phyloP scores from a whole-genome alignment of 2,797 vertebrate species.

The Sebastes iracundus region DNA sequence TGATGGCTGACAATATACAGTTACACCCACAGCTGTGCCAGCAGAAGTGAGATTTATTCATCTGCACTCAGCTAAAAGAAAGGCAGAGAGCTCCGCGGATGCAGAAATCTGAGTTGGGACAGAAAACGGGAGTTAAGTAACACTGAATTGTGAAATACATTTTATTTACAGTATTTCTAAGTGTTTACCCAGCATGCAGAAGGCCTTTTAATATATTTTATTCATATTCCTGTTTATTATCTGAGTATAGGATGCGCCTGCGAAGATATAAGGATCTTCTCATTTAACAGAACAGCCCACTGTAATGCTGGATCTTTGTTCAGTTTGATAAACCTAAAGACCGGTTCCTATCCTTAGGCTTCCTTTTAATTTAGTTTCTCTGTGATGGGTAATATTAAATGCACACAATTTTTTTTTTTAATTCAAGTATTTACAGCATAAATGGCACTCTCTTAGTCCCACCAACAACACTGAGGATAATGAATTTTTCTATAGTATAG shows the following conservation, averaged over 20 bases:
- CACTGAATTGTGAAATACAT: not conserved
- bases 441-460: no score
- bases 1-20: constrained; percentile 64
- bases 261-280: not conserved
- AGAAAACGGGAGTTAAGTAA: not conserved
- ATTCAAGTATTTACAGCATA: not conserved
- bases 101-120: constrained; percentile 16
- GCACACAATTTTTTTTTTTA: not conserved
- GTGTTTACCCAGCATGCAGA: not conserved
- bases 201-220: not conserved
- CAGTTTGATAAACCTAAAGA: not conserved
- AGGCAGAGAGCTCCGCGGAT: not conserved
- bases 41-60: constrained; percentile 46
- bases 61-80: constrained; percentile 27
- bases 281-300: not conserved
- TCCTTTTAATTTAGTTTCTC: not conserved
- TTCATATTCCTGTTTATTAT: not conserved
- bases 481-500: not conserved
- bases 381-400: not conserved
- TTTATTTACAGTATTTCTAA: not conserved
- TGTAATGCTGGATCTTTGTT: not conserved
- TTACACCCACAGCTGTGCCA: constrained; percentile 58
- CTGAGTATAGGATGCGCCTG: not conserved
- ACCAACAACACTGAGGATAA: not conserved
- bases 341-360: not conserved